A percentile compares a stretch with the other conserved stretches of the same genome.
Evolutionary conservation across 2,888 invertebrate genomes (phyloP).

Genomic region (Cephus pulcher): DNA sequence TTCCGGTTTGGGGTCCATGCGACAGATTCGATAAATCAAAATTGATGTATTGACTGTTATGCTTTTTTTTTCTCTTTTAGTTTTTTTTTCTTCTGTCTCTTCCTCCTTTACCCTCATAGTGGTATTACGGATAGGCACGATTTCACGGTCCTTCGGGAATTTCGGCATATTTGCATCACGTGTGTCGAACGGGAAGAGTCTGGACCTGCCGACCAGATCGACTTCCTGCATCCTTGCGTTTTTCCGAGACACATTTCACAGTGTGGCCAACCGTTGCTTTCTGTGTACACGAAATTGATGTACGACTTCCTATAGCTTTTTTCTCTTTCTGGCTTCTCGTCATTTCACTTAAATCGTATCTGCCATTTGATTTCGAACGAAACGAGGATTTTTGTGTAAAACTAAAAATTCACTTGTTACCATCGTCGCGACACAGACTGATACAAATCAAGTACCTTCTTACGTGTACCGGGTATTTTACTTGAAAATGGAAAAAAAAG

Average conservation of each 20-base stretch:
- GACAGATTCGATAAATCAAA: conserved; percentile 19
- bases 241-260: conserved; percentile 11
- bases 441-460: too few relatives aligned
- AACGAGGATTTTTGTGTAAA: too few relatives aligned
- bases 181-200: conserved; percentile 22
- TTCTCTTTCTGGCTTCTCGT: background rate
- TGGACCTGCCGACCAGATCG: conserved; percentile 19
- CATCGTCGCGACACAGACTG: too few relatives aligned
- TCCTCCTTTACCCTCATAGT: too few relatives aligned
- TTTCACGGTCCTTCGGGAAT: conserved; percentile 30
- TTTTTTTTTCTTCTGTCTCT: too few relatives aligned
- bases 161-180: conserved; percentile 36
- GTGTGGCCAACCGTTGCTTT: conserved; percentile 19
- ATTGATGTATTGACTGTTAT: conserved; percentile 22
- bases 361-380: too few relatives aligned
- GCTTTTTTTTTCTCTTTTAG: too few relatives aligned
- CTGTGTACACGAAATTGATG: conserved; percentile 32
- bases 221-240: conserved; percentile 30
- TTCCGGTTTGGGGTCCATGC: background rate
- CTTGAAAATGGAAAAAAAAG: background rate
- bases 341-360: too few relatives aligned
- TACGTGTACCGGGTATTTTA: too few relatives aligned
- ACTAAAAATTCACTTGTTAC: too few relatives aligned
- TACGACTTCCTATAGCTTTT: conserved; percentile 24
- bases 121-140: conserved; percentile 25